phyloP scores from a whole-genome alignment of 1,140 invertebrate genomes.

The Archivesica marissinica region DNA sequence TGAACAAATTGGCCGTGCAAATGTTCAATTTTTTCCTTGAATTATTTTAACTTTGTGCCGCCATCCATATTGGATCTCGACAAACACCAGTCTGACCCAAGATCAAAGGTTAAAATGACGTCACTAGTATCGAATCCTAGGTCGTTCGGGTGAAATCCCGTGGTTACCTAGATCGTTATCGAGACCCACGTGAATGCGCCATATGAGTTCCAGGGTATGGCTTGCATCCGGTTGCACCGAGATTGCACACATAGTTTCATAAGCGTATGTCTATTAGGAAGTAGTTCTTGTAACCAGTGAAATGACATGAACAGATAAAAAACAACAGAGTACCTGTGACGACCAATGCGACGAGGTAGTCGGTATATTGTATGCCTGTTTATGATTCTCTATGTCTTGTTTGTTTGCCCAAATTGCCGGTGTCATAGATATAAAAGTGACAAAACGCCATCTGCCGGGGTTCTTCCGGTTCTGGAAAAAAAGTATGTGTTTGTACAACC shows the following conservation, averaged over 20 bases:
- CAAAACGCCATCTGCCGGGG: conserved; percentile 59
- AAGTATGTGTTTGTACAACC: too few species aligned
- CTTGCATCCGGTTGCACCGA: too few species aligned
- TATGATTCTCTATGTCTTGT: conserved; percentile 10
- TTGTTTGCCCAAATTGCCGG: conserved; percentile 63
- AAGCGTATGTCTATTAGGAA: not conserved
- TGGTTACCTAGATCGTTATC: not conserved
- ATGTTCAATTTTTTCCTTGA: too few species aligned
- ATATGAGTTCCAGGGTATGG: too few species aligned
- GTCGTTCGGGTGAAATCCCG: too few species aligned
- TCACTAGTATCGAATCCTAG: too few species aligned
- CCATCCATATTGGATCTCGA: too few species aligned
- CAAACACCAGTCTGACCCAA: too few species aligned
- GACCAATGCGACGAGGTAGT: conserved; percentile 62
- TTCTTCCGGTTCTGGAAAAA: conserved; percentile 15
- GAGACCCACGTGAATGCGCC: not conserved
- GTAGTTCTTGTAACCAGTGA: not conserved
- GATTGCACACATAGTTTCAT: too few species aligned
- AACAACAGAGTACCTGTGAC: conserved; percentile 47
- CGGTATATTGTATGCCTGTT: conserved; percentile 46
- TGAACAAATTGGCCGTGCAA: too few species aligned
- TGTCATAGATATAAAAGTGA: conserved; percentile 59
- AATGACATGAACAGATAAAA: not conserved
- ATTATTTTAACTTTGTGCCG: too few species aligned
- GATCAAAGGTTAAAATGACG: too few species aligned